Evolutionary conservation across 1,140 invertebrate species (phyloP).

Genomic region (Aphelinus certus): DNA sequence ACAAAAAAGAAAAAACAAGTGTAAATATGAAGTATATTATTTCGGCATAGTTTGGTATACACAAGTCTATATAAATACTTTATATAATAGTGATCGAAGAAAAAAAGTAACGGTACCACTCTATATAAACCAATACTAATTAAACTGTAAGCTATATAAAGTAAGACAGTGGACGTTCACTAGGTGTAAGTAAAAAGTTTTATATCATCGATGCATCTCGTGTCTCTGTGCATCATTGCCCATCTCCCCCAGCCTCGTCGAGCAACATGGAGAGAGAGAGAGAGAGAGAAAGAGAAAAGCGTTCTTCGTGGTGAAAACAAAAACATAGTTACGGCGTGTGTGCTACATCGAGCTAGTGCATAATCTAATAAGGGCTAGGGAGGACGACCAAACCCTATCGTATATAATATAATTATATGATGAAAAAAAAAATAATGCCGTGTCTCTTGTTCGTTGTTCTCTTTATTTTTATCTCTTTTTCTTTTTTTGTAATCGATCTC

Average conservation of each 20-base stretch:
- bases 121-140: conserved; percentile 54
- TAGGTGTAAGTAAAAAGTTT: conserved; percentile 62
- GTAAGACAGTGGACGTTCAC: conserved; percentile 53
- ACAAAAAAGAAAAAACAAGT: conserved; percentile 50
- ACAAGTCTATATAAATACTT: conserved; percentile 64
- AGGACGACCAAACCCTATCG: conserved; percentile 42
- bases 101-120: conserved; percentile 57
- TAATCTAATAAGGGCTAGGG: conserved; percentile 33
- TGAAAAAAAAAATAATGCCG: conserved; percentile 41
- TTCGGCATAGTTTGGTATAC: conserved; percentile 64
- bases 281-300: background rate
- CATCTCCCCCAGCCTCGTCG: conserved; percentile 46
- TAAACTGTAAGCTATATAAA: conserved; percentile 44
- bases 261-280: conserved; percentile 24
- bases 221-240: conserved; percentile 52
- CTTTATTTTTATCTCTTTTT: conserved; percentile 48
- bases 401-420: conserved; percentile 42
- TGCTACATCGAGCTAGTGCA: conserved; percentile 41
- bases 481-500: conserved; percentile 59
- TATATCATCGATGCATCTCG: conserved; percentile 63
- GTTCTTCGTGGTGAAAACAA: conserved; percentile 44
- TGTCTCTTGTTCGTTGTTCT: conserved; percentile 48
- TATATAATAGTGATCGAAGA: conserved; percentile 56
- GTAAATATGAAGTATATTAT: conserved; percentile 61
- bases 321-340: conserved; percentile 31